A percentile compares a stretch with the other conserved stretches of the same genome.
These are phyloP conservation scores for Fukomys damarensis DNA, from an alignment of 2,113 vertebrate species.

Conservation along the genomic window DNA sequence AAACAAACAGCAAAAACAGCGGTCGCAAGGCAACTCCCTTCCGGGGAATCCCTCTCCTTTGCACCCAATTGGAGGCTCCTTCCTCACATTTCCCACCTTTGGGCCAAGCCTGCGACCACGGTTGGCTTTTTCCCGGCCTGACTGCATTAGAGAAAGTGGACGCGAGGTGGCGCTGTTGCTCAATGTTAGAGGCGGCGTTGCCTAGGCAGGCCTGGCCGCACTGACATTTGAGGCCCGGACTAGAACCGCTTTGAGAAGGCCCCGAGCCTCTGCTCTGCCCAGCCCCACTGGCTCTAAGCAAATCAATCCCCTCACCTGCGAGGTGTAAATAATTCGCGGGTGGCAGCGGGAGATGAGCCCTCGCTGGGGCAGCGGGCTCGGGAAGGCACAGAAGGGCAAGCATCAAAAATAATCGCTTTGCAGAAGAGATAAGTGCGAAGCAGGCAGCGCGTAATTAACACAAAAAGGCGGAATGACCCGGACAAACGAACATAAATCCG, in stretches of 20 bases:
- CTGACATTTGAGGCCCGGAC: conserved; percentile 74
- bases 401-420: conserved; percentile 75
- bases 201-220: conserved; percentile 54
- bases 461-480: conserved; percentile 78
- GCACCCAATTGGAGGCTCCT: conserved; percentile 7
- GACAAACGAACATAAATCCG: conserved; percentile 80
- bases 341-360: conserved; percentile 69
- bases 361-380: conserved; percentile 55
- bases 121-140: neutral
- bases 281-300: conserved; percentile 72
- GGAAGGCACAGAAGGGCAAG: conserved; percentile 63
- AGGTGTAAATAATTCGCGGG: conserved; percentile 82
- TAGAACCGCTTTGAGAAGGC: conserved; percentile 54
- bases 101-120: conserved; percentile 44
- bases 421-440: conserved; percentile 67
- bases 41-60: neutral
- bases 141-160: conserved; percentile 67
- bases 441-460: conserved; percentile 73
- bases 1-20: neutral
- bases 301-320: conserved; percentile 83
- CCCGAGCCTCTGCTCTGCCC: conserved; percentile 51
- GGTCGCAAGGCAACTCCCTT: neutral
- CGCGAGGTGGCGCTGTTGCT: conserved; percentile 88
- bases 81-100: conserved; percentile 54
- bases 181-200: conserved; percentile 82